Conservation (phyloP, 2,888 invertebrate genomes). For the Stratiomys singularior region DNA sequence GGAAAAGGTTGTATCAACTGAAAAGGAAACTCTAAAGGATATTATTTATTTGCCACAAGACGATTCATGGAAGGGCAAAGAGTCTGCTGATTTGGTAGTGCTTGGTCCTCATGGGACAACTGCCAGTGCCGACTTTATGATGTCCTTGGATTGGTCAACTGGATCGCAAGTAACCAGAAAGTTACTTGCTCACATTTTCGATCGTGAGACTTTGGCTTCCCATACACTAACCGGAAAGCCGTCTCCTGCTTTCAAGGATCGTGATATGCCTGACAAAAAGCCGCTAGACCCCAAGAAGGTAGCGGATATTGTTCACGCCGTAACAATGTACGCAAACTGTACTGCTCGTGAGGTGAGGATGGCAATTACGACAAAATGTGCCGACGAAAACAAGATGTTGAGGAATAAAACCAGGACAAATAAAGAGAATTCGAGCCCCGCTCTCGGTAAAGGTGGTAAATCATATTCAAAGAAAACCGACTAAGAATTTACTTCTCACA, state of each 20-base stretch:
- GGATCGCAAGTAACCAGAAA: conserved; percentile 69
- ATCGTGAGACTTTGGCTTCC: conserved; percentile 69
- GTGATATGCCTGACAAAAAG: conserved; percentile 59
- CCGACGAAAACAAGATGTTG: conserved; percentile 70
- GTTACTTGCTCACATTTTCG: conserved; percentile 69
- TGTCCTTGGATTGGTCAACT: conserved; percentile 50
- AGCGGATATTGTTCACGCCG: conserved; percentile 69
- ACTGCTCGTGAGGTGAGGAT: conserved; percentile 69
- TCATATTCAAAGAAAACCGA: too few species aligned
- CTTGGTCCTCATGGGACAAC: too few species aligned
- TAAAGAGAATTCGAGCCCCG: background rate
- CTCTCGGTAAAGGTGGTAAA: too few species aligned
- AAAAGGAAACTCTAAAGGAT: too few species aligned
- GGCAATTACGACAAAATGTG: conserved; percentile 70
- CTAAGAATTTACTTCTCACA: too few species aligned
- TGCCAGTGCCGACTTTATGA: too few species aligned
- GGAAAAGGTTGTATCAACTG: too few species aligned
- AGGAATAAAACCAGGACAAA: too few species aligned
- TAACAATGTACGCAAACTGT: conserved; percentile 67
- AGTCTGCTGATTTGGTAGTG: too few species aligned
- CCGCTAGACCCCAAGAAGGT: conserved; percentile 67
- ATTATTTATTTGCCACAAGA: too few species aligned
- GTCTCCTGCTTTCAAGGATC: conserved; percentile 66
- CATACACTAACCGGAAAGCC: conserved; percentile 71
- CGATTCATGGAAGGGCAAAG: too few species aligned